Conservation (phyloP, 2,797 vertebrate species). For the Gadopsis bispinosus region DNA sequence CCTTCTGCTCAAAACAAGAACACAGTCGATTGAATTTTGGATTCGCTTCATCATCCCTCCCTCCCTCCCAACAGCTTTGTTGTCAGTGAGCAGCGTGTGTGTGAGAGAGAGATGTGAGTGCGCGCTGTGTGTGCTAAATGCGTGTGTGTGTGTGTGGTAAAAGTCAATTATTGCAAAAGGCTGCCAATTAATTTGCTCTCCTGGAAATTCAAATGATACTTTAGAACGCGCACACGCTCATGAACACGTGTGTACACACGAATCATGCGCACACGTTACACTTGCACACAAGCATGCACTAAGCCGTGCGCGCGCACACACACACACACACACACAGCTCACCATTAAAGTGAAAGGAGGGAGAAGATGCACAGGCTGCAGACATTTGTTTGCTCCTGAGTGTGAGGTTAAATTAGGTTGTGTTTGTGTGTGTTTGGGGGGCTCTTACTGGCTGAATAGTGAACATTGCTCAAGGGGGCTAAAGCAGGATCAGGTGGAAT, state of each 20-base stretch:
- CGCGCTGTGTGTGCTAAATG: slow-evolving; percentile 43
- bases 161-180: slow-evolving; percentile 82
- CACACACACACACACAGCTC: slow-evolving; percentile 37
- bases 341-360: slow-evolving; percentile 55
- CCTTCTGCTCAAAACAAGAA: slow-evolving; percentile 90
- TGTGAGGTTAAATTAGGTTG: slow-evolving; percentile 72
- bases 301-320: slow-evolving; percentile 35
- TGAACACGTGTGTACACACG: slow-evolving; percentile 31
- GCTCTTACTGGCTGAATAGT: slow-evolving; percentile 60
- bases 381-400: slow-evolving; percentile 71
- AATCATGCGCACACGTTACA: slow-evolving; percentile 15
- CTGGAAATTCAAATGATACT: slow-evolving; percentile 82
- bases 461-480: slow-evolving; percentile 67
- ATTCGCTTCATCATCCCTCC: slow-evolving; percentile 90
- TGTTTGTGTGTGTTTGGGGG: slow-evolving; percentile 42
- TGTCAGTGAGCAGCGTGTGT: slow-evolving; percentile 81
- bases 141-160: slow-evolving; percentile 48
- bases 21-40: slow-evolving; percentile 92
- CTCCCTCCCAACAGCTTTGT: slow-evolving; percentile 84
- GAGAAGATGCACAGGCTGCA: slow-evolving; percentile 57
- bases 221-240: slow-evolving; percentile 68
- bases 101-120: slow-evolving; percentile 68
- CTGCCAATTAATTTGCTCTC: slow-evolving; percentile 85
- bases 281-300: slow-evolving; percentile 10
- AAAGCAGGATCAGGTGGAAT: slow-evolving; percentile 72